These are phyloP conservation scores for Romanogobio albipinnatus DNA, from an alignment of 2,113 vertebrate genomes.

Conservation along the genomic window DNA sequence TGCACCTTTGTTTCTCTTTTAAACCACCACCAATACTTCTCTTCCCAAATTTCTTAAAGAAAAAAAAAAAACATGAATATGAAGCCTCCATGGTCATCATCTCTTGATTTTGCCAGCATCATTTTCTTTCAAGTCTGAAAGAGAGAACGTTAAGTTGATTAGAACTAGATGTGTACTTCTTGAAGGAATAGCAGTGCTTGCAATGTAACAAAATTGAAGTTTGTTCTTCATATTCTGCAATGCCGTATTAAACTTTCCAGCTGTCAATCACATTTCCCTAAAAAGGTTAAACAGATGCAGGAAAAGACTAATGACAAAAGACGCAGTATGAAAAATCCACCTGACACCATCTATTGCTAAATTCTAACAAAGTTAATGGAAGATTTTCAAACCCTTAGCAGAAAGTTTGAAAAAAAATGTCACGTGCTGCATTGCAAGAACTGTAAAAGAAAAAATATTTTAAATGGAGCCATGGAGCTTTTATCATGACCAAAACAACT, in stretches of 20 bases:
- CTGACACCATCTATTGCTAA: neutral
- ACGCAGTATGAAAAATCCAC: neutral
- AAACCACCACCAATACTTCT: conserved; percentile 20
- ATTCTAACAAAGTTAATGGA: neutral
- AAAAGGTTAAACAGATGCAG: neutral
- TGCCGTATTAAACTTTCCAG: neutral
- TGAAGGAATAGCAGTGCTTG: neutral
- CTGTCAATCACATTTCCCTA: neutral
- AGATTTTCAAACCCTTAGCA: neutral
- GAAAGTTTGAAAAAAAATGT: neutral
- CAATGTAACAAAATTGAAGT: neutral
- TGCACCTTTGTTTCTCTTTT: neutral
- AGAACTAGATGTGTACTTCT: neutral
- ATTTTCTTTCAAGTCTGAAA: conserved; percentile 75
- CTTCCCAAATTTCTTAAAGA: conserved; percentile 56
- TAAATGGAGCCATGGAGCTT: neutral
- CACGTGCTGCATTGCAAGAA: neutral
- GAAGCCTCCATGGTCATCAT: conserved; percentile 57
- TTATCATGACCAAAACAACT: neutral
- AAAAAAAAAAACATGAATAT: conserved; percentile 52
- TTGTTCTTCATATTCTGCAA: neutral
- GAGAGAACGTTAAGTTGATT: conserved; percentile 19
- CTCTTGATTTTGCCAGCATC: conserved; percentile 49
- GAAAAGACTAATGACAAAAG: neutral
- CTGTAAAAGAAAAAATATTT: neutral